Evolutionary conservation across 2,113 vertebrate genomes (phyloP), one percentile per base, ranked within the genome.

Genomic region (Danionella cerebrum): DNA sequence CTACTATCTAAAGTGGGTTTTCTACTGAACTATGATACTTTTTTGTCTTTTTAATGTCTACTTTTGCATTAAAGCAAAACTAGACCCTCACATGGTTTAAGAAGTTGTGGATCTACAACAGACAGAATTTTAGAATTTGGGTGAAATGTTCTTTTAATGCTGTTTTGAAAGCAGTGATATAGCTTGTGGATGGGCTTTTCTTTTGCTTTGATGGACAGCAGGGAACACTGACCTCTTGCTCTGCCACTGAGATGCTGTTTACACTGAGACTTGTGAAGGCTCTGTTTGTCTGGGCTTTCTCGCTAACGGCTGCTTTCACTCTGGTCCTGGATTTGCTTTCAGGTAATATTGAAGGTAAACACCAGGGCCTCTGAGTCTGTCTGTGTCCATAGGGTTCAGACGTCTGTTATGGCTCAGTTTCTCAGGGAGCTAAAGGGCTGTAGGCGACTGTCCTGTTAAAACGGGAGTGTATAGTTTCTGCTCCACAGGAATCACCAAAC

Each of bases 321-420:
- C 16, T 13, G 25, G 24, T 18, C 27, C 18, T 60, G 58, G 14
- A 60, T 60, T 60, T 33, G 7, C 29, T 36, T 64, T 24, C 29
- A 24, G 27, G 27, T 36, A 48, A 64, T 48, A 47, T 48, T 64
- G 42, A 19, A n/a, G 44, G 19, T 5, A 64, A 64, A 64, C 60
- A 64, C 21, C 44, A 64, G 41, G 41, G 8, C 60, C 7, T 31
- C 24, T 1, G 58, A 60, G 58, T 27, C 18, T 31, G 24, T 44
- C 24, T 60, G 11, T 45, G 11, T 45, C 58, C 16, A 11, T 13
- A 2, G 19, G 18, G n/a, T n/a, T n/a, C 19, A 31, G 44, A 14
- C 33, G 60, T 36, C 41, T 64, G 19, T 48, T 24, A 64, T 35
- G 44, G 8, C 12, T 10, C 12, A 14, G 19, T 64, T 60, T 42